Evolutionary conservation across 2,113 vertebrate species (phyloP), one percentile per base, ranked within the genome.

Genomic region (Cnemophilus loriae): DNA sequence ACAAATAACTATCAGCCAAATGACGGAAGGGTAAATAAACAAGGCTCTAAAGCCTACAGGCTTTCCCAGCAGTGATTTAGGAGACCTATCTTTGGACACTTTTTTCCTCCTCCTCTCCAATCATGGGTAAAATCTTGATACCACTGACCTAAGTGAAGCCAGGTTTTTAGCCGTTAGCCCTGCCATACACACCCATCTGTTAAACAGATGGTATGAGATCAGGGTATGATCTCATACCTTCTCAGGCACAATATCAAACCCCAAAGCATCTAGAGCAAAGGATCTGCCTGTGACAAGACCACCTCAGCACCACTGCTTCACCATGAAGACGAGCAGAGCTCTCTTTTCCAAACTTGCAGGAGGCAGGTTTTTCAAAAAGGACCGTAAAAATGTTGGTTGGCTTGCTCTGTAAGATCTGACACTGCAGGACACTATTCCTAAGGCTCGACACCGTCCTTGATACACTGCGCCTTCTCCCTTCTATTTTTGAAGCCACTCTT

Each of bases 71-170:
- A 96, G 68, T 0, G 15, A 92, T 81, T 93, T 82, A 89, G 69
- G 68, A 93, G 89, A 88, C 60, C 76, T 92, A 86, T 94, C 90
- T 93, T 95, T 90, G 94, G 92, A 84, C 26, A 28, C 33, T 69
- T 90, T 74, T 57, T 81, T 52, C 44, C 63, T 87, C 35, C 63
- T 88, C 39, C 55, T 41, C 56, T 97, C 86, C 76, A 93, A 15
- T 92, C 90, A 18, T 90, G 90, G 90, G 60, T 75, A 94, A 92
- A 94, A 89, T 75, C 76, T 81, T 91, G 89, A 95, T 95, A 90
- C 95, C 94, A 84, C 93, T 91, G 89, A 94, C 91, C 77, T 94
- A 97, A 97, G 89, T 93, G 86, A 80, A 95, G 93, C 77, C 94
- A 95, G 83, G 93, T 89, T 95, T 94, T 93, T 84, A 93, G 59